These are phyloP conservation scores for Holcopasites calliopsidis DNA, from an alignment of 1,140 invertebrate genomes.

Conservation along the genomic window DNA sequence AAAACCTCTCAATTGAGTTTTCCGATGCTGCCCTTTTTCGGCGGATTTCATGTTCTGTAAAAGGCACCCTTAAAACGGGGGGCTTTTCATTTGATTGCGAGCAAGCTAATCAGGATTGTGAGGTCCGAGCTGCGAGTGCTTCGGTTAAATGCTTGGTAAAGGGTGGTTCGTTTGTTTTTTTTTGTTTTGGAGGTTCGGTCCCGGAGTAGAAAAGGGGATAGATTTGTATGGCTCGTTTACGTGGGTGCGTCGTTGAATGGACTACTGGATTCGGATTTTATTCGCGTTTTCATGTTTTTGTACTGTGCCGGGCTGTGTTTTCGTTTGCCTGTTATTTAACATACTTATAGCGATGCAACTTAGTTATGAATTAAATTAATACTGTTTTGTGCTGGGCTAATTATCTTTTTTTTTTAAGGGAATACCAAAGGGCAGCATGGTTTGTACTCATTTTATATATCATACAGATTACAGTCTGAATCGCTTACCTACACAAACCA, in stretches of 20 bases:
- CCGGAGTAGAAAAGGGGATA: background rate
- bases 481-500: slow-evolving; percentile 84
- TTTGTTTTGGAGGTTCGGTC: background rate
- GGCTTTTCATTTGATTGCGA: background rate
- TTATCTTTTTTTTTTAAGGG: too few relatives aligned
- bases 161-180: background rate
- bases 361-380: too few relatives aligned
- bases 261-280: background rate
- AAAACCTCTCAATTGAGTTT: too few relatives aligned
- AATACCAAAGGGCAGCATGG: too few relatives aligned
- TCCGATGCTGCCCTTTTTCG: background rate
- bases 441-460: too few relatives aligned
- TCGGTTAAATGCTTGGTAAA: background rate
- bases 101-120: background rate
- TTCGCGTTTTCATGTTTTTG: background rate
- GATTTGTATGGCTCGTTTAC: background rate
- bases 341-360: too few relatives aligned
- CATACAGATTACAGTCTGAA: too few relatives aligned
- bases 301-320: background rate
- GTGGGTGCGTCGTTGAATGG: background rate
- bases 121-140: background rate
- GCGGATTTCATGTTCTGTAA: background rate
- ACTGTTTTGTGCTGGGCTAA: too few relatives aligned
- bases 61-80: background rate
- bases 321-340: too few relatives aligned